Evolutionary conservation across 1,140 invertebrate genomes (phyloP), one percentile per base, ranked within the genome.

Genomic region (Matsumurasca onukii): DNA sequence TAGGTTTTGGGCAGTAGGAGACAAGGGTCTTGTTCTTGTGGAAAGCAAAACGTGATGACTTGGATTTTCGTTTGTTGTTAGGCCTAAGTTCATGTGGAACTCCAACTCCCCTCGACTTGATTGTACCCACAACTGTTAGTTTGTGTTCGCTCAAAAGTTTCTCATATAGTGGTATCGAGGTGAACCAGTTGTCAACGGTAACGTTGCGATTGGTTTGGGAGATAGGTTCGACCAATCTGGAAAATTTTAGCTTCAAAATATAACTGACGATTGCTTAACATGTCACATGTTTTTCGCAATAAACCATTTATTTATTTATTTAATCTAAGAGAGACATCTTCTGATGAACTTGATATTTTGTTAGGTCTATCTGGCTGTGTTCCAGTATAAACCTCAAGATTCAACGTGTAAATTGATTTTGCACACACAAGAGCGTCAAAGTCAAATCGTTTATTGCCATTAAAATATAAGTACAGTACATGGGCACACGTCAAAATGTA

Each of bases 171-270:
- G 39, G 39, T 24, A 72, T 70, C 39, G 72, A 73, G 29, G 73
- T 77, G 64, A 78, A 78, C 72, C 72, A 78, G 67, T 77, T 77
- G 61, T 78, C 77, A 25, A 49, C 66, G 27, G 74, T 78, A 3
- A 78, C 49, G 62, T 80, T 79, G 61, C 78, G 59, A 45, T 74
- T 70, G 29, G 76, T 71, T 22, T 73, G 69, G 67, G 61, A 71
- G 71, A 79, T 77, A 63, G 75, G 75, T 72, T 71, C 69, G 57
- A 77, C 71, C 48, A 80, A 61, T 61, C 76, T n/a, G n/a, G n/a
- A n/a, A n/a, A n/a, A n/a, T n/a, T n/a, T n/a, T n/a, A n/a, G n/a
- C n/a, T n/a, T n/a, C 71, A 68, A 77, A n/a, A n/a, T n/a, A n/a
- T n/a, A n/a, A n/a, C n/a, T n/a, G n/a, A n/a, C n/a, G n/a, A n/a